These are phyloP conservation scores for Sebastes glaucus DNA, from an alignment of 2,797 vertebrate genomes.

Conservation along the genomic window DNA sequence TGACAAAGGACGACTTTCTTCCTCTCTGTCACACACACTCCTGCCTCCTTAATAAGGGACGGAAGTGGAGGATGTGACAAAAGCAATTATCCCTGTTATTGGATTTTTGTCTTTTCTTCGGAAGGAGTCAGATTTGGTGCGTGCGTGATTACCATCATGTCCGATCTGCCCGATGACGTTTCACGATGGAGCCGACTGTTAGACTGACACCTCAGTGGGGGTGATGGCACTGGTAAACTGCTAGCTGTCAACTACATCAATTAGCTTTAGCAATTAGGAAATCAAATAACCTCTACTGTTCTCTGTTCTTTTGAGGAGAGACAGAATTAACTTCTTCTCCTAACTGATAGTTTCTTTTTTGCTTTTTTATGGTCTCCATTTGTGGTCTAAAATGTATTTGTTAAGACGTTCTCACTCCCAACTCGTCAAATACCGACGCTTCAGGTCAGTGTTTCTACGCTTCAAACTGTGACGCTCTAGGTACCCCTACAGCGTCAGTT, in stretches of 20 bases:
- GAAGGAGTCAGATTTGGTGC: background rate
- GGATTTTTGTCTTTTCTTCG: constrained; percentile 22
- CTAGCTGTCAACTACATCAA: background rate
- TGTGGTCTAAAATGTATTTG: background rate
- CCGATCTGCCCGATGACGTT: background rate
- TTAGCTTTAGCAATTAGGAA: background rate
- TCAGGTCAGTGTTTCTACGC: no score
- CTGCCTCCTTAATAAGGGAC: constrained; percentile 1
- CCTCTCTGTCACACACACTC: background rate
- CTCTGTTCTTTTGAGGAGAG: background rate
- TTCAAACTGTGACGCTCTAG: no score
- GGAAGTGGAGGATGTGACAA: constrained; percentile 22
- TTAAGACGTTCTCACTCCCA: no score
- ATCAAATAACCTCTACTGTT: background rate
- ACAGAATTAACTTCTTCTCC: background rate
- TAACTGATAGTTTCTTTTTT: background rate
- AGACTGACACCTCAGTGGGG: constrained; percentile 21
- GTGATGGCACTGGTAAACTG: background rate
- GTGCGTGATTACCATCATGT: background rate
- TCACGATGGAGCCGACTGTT: constrained; percentile 12
- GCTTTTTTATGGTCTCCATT: background rate
- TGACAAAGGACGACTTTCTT: constrained; percentile 24
- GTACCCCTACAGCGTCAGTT: no score
- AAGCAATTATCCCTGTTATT: constrained; percentile 38
- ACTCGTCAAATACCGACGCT: no score